Conservation (phyloP, 2,888 invertebrate species). For the Diogma glabrata region DNA sequence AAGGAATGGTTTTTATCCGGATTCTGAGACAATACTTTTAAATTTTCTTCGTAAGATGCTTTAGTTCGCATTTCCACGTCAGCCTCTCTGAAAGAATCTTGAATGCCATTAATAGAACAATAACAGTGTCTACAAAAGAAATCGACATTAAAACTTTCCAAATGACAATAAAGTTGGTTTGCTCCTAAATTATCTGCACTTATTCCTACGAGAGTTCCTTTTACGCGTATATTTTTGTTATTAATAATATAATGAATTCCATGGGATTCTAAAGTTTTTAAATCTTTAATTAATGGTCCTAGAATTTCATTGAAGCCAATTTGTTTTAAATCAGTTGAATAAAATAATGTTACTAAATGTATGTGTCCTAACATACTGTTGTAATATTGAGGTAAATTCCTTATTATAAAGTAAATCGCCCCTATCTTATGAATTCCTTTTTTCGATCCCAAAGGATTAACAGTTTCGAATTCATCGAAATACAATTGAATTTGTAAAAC, state of each 20-base stretch:
- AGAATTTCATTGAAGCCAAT: slow-evolving; percentile 13
- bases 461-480: slow-evolving; percentile 13
- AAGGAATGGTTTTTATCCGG: no score
- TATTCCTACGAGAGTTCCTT: not conserved
- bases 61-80: not conserved
- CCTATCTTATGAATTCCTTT: slow-evolving; percentile 19
- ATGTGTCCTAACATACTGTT: slow-evolving; percentile 14
- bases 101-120: not conserved
- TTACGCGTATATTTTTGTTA: not conserved
- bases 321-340: slow-evolving; percentile 16
- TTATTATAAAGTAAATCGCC: slow-evolving; percentile 18
- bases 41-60: not conserved
- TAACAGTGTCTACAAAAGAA: slow-evolving; percentile 1
- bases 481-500: slow-evolving; percentile 16
- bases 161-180: not conserved
- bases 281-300: slow-evolving; percentile 15
- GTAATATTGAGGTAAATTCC: slow-evolving; percentile 16
- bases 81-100: not conserved
- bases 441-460: slow-evolving; percentile 2
- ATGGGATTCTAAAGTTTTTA: slow-evolving; percentile 16
- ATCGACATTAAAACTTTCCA: slow-evolving; percentile 7
- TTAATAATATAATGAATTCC: slow-evolving; percentile 7
- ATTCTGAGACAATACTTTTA: no score
- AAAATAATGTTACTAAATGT: slow-evolving; percentile 16
- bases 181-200: slow-evolving; percentile 3